Base-by-base conservation (phyloP, 2,888 invertebrate genomes). In the Polylopha cassiicola region DNA sequence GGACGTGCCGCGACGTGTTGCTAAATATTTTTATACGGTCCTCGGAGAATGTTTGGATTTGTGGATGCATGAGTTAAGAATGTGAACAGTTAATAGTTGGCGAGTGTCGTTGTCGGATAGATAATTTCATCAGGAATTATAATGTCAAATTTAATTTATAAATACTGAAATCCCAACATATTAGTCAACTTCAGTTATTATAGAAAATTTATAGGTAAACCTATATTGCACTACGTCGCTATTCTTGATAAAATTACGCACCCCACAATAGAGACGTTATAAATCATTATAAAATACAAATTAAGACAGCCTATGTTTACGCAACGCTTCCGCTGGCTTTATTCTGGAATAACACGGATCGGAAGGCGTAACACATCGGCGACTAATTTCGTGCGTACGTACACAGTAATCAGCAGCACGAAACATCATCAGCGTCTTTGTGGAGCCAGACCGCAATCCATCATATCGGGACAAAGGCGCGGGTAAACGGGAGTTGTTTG, bases 381-480 rank as follows among this genome's bases (percentile, higher is more conserved):
- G 56, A 53, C 68, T 73, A 76, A 79, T 73, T 67, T 63, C 58
- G 61, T 65, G 61, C 65, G 76, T 68, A 78, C 66, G 76, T 69
- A 78, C 67, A 74, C 68, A 73, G 71, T 72, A 81, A 82, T 80
- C 79, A 84, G 72, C 62, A 68, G 61, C 61, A 67, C 60, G 71
- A 67, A 70, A 71, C 76, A 74, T 73, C 75, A 78, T 73, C 75
- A 73, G 65, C 72, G 74, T 73, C 78, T 79, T 72, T 70, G 70
- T 62, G 59, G 55, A 69, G 66, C 70, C 65, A 60, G 59, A 75
- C 79, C 81, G 76, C 84, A 81, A 82, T 82, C 77, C 80, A 81
- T 82, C 82, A 84, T 76, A 78, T 72, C 68, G 67, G 69, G 65
- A 84, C 84, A 84, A 84, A 81, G 80, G 41, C 41, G 37, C 60